Evolutionary conservation across 1,140 invertebrate genomes (phyloP).

Genomic region (Nebria ingens): DNA sequence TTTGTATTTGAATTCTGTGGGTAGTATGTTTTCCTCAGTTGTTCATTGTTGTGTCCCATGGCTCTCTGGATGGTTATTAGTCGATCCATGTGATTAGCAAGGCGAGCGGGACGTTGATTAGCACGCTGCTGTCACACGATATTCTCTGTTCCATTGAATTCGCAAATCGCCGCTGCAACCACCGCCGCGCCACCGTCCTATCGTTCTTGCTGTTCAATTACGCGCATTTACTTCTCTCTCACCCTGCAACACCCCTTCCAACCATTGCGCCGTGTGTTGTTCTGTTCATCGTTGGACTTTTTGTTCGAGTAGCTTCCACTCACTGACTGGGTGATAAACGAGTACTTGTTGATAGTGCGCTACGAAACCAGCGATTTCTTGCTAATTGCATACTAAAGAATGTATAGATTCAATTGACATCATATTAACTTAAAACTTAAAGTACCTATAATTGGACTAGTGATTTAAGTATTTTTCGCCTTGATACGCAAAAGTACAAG

Average conservation of each 20-base stretch:
- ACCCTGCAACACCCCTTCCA: neutral
- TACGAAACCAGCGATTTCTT: neutral
- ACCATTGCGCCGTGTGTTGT: neutral
- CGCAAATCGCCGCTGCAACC: constrained; percentile 2
- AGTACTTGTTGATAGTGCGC: neutral
- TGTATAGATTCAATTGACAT: neutral
- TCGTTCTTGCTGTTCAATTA: neutral
- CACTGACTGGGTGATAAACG: neutral
- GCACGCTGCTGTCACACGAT: neutral
- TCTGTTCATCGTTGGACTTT: neutral
- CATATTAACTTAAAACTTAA: neutral
- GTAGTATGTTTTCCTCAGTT: no score
- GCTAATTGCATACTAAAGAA: neutral
- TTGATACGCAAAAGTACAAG: neutral
- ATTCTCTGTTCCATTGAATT: constrained; percentile 8
- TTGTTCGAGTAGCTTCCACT: no score
- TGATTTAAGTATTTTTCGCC: neutral
- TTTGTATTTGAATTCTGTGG: no score
- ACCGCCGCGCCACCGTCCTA: no score
- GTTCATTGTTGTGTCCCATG: constrained; percentile 1
- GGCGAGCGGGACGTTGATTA: constrained; percentile 6
- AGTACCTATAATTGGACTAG: neutral
- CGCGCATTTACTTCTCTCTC: neutral
- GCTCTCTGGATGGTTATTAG: constrained; percentile 7
- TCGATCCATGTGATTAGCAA: constrained; percentile 9